phyloP scores from a whole-genome alignment of 2,113 vertebrate species.

The Catagonus wagneri region DNA sequence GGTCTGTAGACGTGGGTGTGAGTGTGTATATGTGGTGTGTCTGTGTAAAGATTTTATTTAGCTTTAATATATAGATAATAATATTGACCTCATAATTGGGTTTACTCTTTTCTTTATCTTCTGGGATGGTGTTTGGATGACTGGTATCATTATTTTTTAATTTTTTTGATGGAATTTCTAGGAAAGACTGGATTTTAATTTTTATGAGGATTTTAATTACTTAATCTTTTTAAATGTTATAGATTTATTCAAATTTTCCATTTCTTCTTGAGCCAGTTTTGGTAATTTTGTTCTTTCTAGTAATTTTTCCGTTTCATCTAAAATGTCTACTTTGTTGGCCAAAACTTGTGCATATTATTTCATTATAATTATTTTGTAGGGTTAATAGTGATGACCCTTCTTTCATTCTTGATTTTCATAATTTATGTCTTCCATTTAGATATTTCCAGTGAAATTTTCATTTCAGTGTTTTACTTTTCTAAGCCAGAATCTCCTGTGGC shows the following conservation, averaged over 20 bases:
- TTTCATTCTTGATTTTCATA: neutral
- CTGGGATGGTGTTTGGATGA: too few species aligned
- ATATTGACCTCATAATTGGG: too few species aligned
- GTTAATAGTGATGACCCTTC: neutral
- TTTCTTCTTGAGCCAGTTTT: neutral
- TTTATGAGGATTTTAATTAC: neutral
- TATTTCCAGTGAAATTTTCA: neutral
- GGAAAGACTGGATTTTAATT: too few species aligned
- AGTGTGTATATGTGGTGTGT: too few species aligned
- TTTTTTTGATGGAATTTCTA: too few species aligned
- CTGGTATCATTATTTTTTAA: too few species aligned
- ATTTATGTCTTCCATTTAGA: neutral
- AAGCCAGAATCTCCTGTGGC: neutral
- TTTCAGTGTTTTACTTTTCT: neutral
- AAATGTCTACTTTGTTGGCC: neutral
- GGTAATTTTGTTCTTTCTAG: neutral
- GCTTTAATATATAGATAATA: too few species aligned
- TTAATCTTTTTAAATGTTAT: neutral
- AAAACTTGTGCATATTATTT: neutral
- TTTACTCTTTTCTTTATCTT: too few species aligned
- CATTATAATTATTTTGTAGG: neutral
- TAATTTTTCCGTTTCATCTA: neutral
- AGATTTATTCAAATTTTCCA: neutral
- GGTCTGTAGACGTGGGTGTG: too few species aligned
- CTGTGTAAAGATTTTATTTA: too few species aligned